Percentiles rank a stretch among this genome's conserved stretches.
phyloP scores from a whole-genome alignment of 2,113 vertebrate genomes.

The Chaenogobius annularis region DNA sequence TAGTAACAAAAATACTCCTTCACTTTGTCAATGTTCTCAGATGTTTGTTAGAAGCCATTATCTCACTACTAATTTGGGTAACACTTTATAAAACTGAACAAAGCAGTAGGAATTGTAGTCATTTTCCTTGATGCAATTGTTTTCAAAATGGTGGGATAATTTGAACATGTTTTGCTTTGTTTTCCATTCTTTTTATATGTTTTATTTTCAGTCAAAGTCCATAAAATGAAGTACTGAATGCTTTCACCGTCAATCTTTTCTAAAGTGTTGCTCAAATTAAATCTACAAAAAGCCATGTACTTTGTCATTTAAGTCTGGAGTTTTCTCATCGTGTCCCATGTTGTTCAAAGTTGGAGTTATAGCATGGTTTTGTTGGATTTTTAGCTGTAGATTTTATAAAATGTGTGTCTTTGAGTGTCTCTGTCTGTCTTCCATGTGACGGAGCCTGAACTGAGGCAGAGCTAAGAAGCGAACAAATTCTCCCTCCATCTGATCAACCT shows the following conservation, averaged over 20 bases:
- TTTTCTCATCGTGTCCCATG: conserved; percentile 37
- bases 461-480: conserved; percentile 16
- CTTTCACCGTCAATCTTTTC: background rate
- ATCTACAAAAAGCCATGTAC: conserved; percentile 35
- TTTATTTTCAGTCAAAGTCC: background rate
- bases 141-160: background rate
- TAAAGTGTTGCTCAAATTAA: background rate
- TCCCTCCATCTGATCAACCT: background rate
- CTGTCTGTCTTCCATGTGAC: conserved; percentile 50
- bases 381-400: conserved; percentile 39
- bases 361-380: conserved; percentile 45
- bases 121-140: background rate
- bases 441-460: conserved; percentile 33
- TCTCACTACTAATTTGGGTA: conserved; percentile 50
- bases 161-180: background rate
- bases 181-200: too few relatives aligned
- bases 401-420: conserved; percentile 33
- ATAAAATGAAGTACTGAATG: background rate
- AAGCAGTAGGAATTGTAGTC: background rate
- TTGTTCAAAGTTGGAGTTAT: conserved; percentile 35
- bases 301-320: conserved; percentile 15
- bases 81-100: conserved; percentile 17
- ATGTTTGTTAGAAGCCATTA: conserved; percentile 51
- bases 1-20: background rate
- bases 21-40: conserved; percentile 25